Evolutionary conservation across 2,888 invertebrate genomes (phyloP), one percentile per base, ranked within the genome.

Genomic region (Yponomeuta malinellus): DNA sequence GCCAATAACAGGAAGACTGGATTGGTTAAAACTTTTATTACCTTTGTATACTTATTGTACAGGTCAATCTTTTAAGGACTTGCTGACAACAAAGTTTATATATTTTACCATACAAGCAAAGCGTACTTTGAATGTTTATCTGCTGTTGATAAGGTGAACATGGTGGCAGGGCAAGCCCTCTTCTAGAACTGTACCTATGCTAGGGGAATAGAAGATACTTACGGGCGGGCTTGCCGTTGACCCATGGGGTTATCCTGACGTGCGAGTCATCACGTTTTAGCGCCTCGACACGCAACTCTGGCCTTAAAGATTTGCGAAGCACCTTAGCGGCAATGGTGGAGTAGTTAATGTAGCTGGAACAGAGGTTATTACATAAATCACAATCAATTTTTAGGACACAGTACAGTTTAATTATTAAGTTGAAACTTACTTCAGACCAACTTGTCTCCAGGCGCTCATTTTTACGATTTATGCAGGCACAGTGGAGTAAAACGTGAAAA

Each of bases 281-380:
- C 52, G 97, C 97, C 43, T 97, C 97, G 33, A 87, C 91, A 76
- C 94, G 94, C 0, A 95, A 78, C 67, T 97, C 96, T 1, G 95
- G 86, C 86, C 98, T 98, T 77, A 98, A 86, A 15, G 97, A 94
- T 81, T 95, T 94, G 73, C 98, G 94, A 72, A 98, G 90, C 71
- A 97, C 92, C 81, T 94, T 95, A 33, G 98, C 98, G 80, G 98
- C 98, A 82, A 99, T 97, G 86, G 96, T 97, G 72, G 98, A 99
- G 90, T 97, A 99, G 93, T 97, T 97, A 88, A 99, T 96, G 93
- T 99, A 99, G 93, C 98, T 99, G 85, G 73, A 88, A 85, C 73
- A 29, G 8, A 43, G 9, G 43, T 43, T 43, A 43, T 65, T 65
- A 37, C 37, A 67, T 37, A 37, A 15, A 43, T 67, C 9, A n/a